phyloP scores from a whole-genome alignment of 2,113 vertebrate species.

The Chloebia gouldiae region DNA sequence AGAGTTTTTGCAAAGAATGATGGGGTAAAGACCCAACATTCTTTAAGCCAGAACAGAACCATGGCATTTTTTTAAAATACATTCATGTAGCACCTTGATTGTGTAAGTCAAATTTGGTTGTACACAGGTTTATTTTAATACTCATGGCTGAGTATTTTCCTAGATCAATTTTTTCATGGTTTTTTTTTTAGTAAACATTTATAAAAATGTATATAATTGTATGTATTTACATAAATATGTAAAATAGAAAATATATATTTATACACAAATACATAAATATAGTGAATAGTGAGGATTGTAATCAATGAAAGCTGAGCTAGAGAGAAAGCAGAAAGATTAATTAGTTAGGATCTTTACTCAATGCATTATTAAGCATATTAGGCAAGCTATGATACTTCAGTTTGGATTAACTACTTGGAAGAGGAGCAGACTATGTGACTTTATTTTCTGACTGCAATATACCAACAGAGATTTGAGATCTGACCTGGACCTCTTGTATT shows the following conservation, averaged over 20 bases:
- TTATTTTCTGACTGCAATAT: background rate
- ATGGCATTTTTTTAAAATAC: background rate
- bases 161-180: background rate
- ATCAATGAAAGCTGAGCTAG: background rate
- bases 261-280: background rate
- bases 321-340: background rate
- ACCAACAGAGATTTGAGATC: background rate
- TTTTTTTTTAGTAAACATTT: background rate
- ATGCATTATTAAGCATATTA: background rate
- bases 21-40: background rate
- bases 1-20: background rate
- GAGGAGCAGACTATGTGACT: background rate
- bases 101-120: background rate
- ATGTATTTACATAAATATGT: background rate
- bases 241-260: background rate
- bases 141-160: background rate
- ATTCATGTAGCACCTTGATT: background rate
- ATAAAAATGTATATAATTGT: background rate
- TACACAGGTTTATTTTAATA: background rate
- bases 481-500: slow-evolving; percentile 44
- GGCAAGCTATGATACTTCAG: background rate
- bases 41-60: background rate
- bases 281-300: background rate
- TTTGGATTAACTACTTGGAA: background rate
- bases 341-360: background rate